Conservation (phyloP, 2,888 invertebrate genomes). For the Mesoligia furuncula region DNA sequence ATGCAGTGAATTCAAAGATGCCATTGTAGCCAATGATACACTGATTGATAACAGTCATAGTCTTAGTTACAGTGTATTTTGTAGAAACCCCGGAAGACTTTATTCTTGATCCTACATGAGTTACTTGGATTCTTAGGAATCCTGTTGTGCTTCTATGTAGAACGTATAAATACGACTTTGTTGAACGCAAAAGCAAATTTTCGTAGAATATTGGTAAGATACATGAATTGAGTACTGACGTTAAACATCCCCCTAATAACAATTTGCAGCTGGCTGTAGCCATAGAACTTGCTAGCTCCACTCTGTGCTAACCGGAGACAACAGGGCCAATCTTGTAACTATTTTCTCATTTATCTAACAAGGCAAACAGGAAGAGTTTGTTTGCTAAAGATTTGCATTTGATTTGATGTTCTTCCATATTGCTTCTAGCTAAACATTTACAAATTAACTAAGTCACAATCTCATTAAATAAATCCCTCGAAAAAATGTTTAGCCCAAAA, state of each 20-base stretch:
- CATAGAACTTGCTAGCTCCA: slow-evolving; percentile 4
- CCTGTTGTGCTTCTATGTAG: slow-evolving; percentile 9
- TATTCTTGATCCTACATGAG: slow-evolving; percentile 2
- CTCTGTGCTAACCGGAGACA: slow-evolving; percentile 5
- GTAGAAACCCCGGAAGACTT: background rate
- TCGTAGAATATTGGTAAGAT: slow-evolving; percentile 12
- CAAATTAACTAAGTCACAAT: background rate
- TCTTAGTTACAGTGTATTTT: background rate
- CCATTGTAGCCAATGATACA: slow-evolving; percentile 6
- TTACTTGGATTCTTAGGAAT: slow-evolving; percentile 1
- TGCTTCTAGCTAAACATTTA: background rate
- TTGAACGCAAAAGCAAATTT: slow-evolving; percentile 6
- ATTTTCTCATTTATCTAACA: slow-evolving; percentile 32
- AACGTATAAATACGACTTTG: slow-evolving; percentile 10
- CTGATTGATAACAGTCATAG: background rate
- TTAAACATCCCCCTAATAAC: background rate
- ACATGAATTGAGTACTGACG: background rate
- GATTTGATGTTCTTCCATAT: background rate
- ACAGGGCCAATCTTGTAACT: slow-evolving; percentile 24
- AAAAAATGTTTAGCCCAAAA: background rate
- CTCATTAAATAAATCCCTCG: background rate
- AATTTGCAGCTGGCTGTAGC: background rate
- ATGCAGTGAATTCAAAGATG: slow-evolving; percentile 13
- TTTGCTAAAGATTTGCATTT: slow-evolving; percentile 19
- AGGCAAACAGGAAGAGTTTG: slow-evolving; percentile 31